Conservation (phyloP, 1,140 invertebrate species). For the Arctopsyche grandis region DNA sequence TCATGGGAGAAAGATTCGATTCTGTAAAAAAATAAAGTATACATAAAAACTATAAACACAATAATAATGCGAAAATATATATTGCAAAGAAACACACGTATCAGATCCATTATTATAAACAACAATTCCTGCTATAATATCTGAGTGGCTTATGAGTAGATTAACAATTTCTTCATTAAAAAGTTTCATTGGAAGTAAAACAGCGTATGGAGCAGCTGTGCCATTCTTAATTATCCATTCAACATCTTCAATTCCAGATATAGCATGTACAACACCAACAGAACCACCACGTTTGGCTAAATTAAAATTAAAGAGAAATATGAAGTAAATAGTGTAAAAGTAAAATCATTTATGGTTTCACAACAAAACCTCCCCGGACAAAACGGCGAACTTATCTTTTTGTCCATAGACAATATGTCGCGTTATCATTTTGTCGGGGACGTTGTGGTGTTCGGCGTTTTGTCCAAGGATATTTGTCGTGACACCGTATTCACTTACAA, state of each 20-base stretch:
- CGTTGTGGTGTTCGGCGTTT: neutral
- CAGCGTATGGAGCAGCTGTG: slow-evolving; percentile 77
- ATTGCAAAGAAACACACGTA: slow-evolving; percentile 56
- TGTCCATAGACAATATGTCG: neutral
- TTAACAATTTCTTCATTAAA: slow-evolving; percentile 69
- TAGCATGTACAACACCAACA: slow-evolving; percentile 84
- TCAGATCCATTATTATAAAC: slow-evolving; percentile 64
- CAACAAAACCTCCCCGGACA: slow-evolving; percentile 23
- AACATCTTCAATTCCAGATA: slow-evolving; percentile 72
- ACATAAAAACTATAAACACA: slow-evolving; percentile 5
- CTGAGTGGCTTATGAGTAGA: slow-evolving; percentile 62
- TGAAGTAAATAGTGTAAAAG: slow-evolving; percentile 9
- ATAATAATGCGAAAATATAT: neutral
- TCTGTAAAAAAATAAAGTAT: slow-evolving; percentile 36
- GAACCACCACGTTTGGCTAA: slow-evolving; percentile 76
- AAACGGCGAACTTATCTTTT: neutral
- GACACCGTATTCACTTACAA: no score
- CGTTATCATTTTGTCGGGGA: no score
- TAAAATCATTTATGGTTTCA: neutral
- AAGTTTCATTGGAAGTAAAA: slow-evolving; percentile 71
- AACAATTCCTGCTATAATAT: slow-evolving; percentile 68
- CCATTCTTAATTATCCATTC: slow-evolving; percentile 77
- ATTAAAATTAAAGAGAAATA: slow-evolving; percentile 49
- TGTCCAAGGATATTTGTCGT: no score
- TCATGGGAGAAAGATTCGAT: slow-evolving; percentile 74